These are phyloP conservation scores for Anorthoa munda DNA, from an alignment of 2,888 invertebrate species.

Conservation along the genomic window DNA sequence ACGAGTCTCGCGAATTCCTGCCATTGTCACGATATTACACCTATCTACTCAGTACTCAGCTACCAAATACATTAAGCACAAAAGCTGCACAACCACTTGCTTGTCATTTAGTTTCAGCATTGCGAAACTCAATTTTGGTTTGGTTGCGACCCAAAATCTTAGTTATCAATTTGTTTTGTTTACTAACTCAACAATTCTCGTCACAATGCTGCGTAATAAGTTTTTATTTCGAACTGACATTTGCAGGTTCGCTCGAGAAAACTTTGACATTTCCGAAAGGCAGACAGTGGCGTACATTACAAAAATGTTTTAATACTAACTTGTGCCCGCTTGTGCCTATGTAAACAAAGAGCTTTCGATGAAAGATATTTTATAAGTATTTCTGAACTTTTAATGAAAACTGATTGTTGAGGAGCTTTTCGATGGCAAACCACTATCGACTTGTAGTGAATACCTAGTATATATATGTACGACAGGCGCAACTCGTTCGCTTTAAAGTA, in stretches of 20 bases:
- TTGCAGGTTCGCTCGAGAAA: slow-evolving; percentile 38
- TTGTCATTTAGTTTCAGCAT: slow-evolving; percentile 74
- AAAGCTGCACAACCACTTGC: slow-evolving; percentile 72
- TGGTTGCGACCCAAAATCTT: slow-evolving; percentile 61
- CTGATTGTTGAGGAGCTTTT: slow-evolving; percentile 15
- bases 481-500: slow-evolving; percentile 42
- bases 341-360: slow-evolving; percentile 24
- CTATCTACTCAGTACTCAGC: slow-evolving; percentile 69
- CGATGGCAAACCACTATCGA: slow-evolving; percentile 27
- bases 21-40: slow-evolving; percentile 84
- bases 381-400: slow-evolving; percentile 8
- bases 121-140: slow-evolving; percentile 69
- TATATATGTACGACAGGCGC: slow-evolving; percentile 11
- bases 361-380: background rate
- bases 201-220: slow-evolving; percentile 43
- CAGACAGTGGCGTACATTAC: slow-evolving; percentile 20
- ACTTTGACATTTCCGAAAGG: slow-evolving; percentile 51
- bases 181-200: slow-evolving; percentile 55
- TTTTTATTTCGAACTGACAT: slow-evolving; percentile 54
- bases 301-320: slow-evolving; percentile 1
- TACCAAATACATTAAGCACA: slow-evolving; percentile 68
- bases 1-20: slow-evolving; percentile 77
- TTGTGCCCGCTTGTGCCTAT: background rate
- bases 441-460: slow-evolving; percentile 5
- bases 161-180: slow-evolving; percentile 58